phyloP scores from a whole-genome alignment of 2,888 invertebrate species.

The Danaus chrysippus region DNA sequence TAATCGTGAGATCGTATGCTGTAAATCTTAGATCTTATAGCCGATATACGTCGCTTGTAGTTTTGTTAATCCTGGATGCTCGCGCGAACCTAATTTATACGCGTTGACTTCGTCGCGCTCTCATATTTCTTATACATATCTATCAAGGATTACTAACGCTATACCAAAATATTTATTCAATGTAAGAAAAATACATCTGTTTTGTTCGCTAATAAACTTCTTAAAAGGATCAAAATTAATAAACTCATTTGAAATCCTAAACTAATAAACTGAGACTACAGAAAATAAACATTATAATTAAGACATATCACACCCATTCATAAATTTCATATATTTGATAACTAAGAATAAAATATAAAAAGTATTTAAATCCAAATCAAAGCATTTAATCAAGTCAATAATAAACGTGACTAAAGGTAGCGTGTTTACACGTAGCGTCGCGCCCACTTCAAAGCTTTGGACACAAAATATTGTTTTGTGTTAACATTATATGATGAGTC shows the following conservation, averaged over 20 bases:
- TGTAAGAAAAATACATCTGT: not conserved
- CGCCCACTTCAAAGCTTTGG: constrained; percentile 35
- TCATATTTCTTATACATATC: constrained; percentile 52
- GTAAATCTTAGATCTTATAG: constrained; percentile 60
- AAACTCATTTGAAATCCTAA: too few relatives aligned
- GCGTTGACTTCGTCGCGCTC: constrained; percentile 65
- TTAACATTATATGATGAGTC: constrained; percentile 42
- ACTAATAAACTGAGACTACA: not conserved
- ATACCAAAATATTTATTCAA: not conserved
- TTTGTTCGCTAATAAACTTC: too few relatives aligned
- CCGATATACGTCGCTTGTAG: constrained; percentile 62
- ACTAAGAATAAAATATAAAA: constrained; percentile 12
- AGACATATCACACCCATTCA: not conserved
- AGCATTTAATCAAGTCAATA: constrained; percentile 28
- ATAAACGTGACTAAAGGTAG: constrained; percentile 28
- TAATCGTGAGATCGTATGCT: constrained; percentile 40
- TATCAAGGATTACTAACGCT: constrained; percentile 12
- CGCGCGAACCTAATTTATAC: constrained; percentile 71
- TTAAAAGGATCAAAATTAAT: too few relatives aligned
- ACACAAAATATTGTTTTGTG: constrained; percentile 34
- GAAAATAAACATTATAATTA: constrained; percentile 9
- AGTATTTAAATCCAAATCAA: constrained; percentile 21
- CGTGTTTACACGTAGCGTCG: constrained; percentile 40
- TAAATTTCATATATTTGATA: not conserved
- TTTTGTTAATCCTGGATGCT: constrained; percentile 58